A percentile compares a stretch with the other conserved stretches of the same genome.
These are phyloP conservation scores for Sarcophaga subvicina DNA, from an alignment of 2,888 invertebrate genomes.

Conservation along the genomic window DNA sequence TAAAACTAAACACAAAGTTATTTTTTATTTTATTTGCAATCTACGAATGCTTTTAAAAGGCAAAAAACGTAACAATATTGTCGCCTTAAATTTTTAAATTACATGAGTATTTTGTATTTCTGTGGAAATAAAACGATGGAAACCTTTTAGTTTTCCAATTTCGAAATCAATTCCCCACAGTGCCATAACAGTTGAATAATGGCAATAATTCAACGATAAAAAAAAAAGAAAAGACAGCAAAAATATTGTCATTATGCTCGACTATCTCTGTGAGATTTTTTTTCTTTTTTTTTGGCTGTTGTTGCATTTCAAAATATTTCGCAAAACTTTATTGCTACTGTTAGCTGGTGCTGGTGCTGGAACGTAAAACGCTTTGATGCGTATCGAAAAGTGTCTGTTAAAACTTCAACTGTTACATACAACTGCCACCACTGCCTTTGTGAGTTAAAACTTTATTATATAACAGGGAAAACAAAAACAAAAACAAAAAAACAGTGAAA, in stretches of 20 bases:
- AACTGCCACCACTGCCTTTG: constrained; percentile 29
- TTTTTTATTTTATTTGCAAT: too few species aligned
- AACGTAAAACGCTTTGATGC: constrained; percentile 58
- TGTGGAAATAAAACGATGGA: too few species aligned
- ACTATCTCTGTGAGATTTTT: constrained; percentile 7
- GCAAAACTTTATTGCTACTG: constrained; percentile 23
- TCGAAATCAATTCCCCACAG: constrained; percentile 40
- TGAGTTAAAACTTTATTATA: constrained; percentile 49
- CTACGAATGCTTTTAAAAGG: too few species aligned
- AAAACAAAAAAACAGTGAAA: constrained; percentile 6
- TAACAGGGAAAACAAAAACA: neutral
- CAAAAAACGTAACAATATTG: too few species aligned
- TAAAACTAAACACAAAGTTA: too few species aligned
- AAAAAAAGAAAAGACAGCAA: neutral
- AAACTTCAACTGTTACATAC: neutral
- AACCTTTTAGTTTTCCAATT: neutral
- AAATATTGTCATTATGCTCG: constrained; percentile 25
- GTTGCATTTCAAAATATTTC: constrained; percentile 36
- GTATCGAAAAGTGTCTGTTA: constrained; percentile 54
- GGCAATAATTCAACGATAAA: constrained; percentile 21
- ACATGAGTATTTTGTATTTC: too few species aligned
- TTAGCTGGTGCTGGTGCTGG: constrained; percentile 1
- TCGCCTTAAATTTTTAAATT: too few species aligned
- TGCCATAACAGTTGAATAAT: constrained; percentile 22
- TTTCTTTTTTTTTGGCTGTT: neutral